These are phyloP conservation scores for Platyscapa corneri DNA, from an alignment of 1,140 invertebrate genomes.

Conservation along the genomic window DNA sequence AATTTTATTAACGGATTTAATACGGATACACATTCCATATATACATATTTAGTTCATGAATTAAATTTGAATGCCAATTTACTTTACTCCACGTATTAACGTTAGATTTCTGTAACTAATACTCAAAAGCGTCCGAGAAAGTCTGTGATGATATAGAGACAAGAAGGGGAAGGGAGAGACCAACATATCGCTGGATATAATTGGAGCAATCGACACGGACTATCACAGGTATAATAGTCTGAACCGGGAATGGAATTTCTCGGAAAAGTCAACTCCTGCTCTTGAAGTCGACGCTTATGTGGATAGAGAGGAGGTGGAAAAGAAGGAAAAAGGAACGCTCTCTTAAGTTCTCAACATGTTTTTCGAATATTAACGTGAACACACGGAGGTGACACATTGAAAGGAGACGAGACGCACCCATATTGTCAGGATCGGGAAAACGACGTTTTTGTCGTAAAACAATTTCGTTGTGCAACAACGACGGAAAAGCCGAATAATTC, in stretches of 20 bases:
- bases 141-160: background rate
- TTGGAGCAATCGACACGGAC: constrained; percentile 23
- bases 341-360: background rate
- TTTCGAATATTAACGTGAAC: background rate
- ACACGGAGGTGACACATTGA: background rate
- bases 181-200: constrained; percentile 27
- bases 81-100: background rate
- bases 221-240: constrained; percentile 4
- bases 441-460: background rate
- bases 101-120: background rate
- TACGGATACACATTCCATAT: no score
- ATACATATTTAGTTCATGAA: background rate
- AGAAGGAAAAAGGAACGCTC: background rate
- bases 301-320: background rate
- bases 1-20: no score
- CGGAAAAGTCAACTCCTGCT: background rate
- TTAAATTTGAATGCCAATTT: background rate
- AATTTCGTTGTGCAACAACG: background rate
- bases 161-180: background rate
- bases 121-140: background rate
- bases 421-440: background rate
- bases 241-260: constrained; percentile 13
- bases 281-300: background rate
- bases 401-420: background rate
- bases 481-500: background rate